Conservation (phyloP, 2,888 invertebrate genomes). For the Oeneis ivallda region DNA sequence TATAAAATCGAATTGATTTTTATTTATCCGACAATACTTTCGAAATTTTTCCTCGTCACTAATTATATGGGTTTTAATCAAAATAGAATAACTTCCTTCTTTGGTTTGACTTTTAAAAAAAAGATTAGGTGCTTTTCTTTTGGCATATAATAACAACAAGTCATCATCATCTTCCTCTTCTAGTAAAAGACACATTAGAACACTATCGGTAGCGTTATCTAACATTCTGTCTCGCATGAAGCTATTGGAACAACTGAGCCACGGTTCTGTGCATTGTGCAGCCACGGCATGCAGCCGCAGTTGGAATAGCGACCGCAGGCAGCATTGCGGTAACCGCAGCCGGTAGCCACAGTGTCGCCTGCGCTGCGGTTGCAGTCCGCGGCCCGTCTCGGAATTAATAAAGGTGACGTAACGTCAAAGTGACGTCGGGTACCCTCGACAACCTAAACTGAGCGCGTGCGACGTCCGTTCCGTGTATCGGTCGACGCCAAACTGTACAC, state of each 20-base stretch:
- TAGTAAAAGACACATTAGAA: not conserved
- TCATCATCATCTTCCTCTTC: too few relatives aligned
- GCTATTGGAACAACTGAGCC: not conserved
- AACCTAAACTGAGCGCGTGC: too few relatives aligned
- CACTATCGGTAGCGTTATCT: conserved; percentile 1
- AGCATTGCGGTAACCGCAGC: too few relatives aligned
- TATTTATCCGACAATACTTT: not conserved
- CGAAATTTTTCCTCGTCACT: not conserved
- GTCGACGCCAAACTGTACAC: too few relatives aligned
- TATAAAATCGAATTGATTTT: not conserved
- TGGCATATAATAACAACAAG: conserved; percentile 1
- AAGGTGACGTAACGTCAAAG: too few relatives aligned
- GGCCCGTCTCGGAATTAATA: not conserved
- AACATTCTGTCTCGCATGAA: not conserved
- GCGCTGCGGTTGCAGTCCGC: not conserved
- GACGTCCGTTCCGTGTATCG: too few relatives aligned
- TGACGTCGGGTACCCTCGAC: too few relatives aligned
- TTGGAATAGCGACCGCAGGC: too few relatives aligned
- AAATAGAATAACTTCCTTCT: not conserved
- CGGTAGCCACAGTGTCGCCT: not conserved
- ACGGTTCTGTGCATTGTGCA: conserved; percentile 1
- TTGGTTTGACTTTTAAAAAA: not conserved
- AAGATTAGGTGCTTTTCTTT: not conserved
- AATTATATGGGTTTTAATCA: not conserved
- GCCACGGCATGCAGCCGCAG: conserved; percentile 1